These are phyloP conservation scores for Takifugu flavidus DNA, from an alignment of 2,113 vertebrate species.

Conservation along the genomic window DNA sequence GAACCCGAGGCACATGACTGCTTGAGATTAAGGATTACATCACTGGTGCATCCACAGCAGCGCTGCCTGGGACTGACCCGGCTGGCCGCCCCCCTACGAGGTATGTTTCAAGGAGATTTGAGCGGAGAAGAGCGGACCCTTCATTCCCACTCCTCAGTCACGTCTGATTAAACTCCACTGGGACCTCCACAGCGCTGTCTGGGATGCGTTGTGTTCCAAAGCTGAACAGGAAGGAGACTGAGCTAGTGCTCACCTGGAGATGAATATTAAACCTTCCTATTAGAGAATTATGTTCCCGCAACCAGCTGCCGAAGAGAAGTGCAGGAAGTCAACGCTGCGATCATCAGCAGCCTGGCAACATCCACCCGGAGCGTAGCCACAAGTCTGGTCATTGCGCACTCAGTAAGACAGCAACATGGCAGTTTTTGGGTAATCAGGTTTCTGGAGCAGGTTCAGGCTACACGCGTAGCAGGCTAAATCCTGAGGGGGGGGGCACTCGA, in stretches of 20 bases:
- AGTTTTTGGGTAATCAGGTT: too few species aligned
- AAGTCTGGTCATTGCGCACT: too few species aligned
- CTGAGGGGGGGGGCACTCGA: too few species aligned
- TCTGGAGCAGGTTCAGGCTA: too few species aligned
- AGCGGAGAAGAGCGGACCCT: too few species aligned
- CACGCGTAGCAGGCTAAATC: too few species aligned
- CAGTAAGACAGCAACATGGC: too few species aligned
- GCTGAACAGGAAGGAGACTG: constrained; percentile 39
- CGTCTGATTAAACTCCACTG: constrained; percentile 34
- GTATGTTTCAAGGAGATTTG: too few species aligned
- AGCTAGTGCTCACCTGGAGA: constrained; percentile 54
- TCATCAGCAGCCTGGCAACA: too few species aligned
- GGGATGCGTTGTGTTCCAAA: constrained; percentile 50
- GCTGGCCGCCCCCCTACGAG: not conserved
- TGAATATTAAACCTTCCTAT: constrained; percentile 42
- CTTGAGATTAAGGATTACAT: constrained; percentile 50
- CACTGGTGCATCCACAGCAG: constrained; percentile 14
- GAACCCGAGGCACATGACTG: constrained; percentile 34
- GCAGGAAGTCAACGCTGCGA: too few species aligned
- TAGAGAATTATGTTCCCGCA: constrained; percentile 11
- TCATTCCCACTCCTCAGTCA: too few species aligned
- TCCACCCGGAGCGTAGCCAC: too few species aligned
- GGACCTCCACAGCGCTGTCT: constrained; percentile 51
- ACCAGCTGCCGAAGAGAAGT: not conserved
- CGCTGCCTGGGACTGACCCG: constrained; percentile 1